These are phyloP conservation scores for Laticauda colubrina DNA, from an alignment of 2,113 vertebrate genomes.

Conservation along the genomic window DNA sequence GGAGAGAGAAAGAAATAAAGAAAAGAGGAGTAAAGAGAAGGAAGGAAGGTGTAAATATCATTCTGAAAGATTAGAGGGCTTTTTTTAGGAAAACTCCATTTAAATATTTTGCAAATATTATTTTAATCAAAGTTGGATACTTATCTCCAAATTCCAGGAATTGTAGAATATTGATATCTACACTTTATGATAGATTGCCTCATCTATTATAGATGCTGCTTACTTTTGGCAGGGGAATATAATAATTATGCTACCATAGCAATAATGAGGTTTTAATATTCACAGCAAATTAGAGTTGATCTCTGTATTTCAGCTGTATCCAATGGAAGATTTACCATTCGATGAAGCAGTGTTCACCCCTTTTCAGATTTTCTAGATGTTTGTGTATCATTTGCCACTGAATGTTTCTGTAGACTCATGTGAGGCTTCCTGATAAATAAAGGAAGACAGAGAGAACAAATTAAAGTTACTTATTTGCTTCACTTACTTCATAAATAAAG, in stretches of 20 bases:
- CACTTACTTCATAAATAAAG: neutral
- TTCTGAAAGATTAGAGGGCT: neutral
- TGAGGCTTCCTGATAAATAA: neutral
- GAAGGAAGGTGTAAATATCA: neutral
- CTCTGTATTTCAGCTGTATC: conserved; percentile 63
- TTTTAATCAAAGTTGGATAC: neutral
- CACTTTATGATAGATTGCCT: conserved; percentile 63
- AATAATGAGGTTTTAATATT: conserved; percentile 77
- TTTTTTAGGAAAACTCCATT: neutral
- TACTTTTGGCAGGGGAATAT: conserved; percentile 67
- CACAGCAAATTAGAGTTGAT: conserved; percentile 65
- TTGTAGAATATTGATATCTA: conserved; percentile 61
- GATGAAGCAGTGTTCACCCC: conserved; percentile 57
- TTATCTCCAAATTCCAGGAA: conserved; percentile 4
- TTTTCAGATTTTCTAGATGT: neutral
- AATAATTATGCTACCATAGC: conserved; percentile 68
- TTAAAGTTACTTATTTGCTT: neutral
- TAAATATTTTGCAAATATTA: neutral
- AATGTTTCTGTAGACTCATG: neutral
- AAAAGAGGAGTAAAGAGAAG: too few relatives aligned
- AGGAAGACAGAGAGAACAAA: neutral
- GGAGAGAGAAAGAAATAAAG: too few relatives aligned
- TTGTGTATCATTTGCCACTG: neutral
- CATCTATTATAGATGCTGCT: conserved; percentile 60
- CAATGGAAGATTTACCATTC: conserved; percentile 63